These are phyloP conservation scores for Danio aesculapii DNA, from an alignment of 2,797 vertebrate genomes.

Conservation along the genomic window DNA sequence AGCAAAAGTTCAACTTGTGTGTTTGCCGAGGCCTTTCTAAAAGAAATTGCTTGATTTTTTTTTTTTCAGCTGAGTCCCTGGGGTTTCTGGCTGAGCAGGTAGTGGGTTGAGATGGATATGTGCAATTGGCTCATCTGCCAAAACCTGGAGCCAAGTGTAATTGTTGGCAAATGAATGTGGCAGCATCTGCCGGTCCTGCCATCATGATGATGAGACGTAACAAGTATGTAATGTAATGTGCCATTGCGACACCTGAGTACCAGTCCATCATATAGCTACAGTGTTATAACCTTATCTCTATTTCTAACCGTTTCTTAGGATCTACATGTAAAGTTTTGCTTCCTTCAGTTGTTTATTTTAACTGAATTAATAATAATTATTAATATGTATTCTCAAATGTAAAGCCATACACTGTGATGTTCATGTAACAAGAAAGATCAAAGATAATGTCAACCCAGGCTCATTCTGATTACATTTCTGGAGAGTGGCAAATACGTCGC, in stretches of 20 bases:
- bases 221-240: conserved; percentile 18
- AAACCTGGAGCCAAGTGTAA: conserved; percentile 6
- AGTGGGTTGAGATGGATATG: conserved; percentile 32
- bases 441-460: too few species aligned
- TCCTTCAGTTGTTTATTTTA: background rate
- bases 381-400: too few species aligned
- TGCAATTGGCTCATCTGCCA: conserved; percentile 31
- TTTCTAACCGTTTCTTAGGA: background rate
- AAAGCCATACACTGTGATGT: background rate
- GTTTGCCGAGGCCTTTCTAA: background rate
- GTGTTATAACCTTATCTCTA: background rate
- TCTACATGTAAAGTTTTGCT: background rate
- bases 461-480: too few species aligned
- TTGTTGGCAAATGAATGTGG: conserved; percentile 32
- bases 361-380: background rate
- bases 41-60: conserved; percentile 18
- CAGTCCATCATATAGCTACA: background rate
- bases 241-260: conserved; percentile 13
- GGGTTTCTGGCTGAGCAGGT: conserved; percentile 11
- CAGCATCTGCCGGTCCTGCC: background rate
- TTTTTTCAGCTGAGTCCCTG: conserved; percentile 7
- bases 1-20: background rate
- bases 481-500: too few species aligned
- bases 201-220: conserved; percentile 12
- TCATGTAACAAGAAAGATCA: background rate